These are phyloP conservation scores for Carollia perspicillata DNA, from an alignment of 2,113 vertebrate species.

Conservation along the genomic window DNA sequence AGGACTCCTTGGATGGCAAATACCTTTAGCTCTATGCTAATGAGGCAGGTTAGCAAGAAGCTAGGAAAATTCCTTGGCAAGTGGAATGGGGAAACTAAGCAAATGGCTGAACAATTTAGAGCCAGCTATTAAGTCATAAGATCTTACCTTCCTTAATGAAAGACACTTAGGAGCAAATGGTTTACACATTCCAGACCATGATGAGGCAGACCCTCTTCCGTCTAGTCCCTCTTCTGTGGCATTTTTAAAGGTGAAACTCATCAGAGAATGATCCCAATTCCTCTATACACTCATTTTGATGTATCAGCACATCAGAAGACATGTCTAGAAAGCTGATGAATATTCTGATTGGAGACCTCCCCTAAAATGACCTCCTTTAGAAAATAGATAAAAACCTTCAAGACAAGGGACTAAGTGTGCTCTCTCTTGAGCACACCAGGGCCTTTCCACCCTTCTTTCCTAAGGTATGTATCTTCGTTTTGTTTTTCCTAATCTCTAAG, in stretches of 20 bases:
- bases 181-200: background rate
- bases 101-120: background rate
- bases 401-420: background rate
- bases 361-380: background rate
- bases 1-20: background rate
- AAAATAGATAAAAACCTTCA: background rate
- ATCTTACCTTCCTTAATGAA: background rate
- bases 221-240: background rate
- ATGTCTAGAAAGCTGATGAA: background rate
- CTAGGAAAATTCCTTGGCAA: background rate
- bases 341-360: background rate
- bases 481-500: background rate
- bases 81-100: background rate
- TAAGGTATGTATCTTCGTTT: background rate
- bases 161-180: background rate
- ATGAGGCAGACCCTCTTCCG: background rate
- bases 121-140: background rate
- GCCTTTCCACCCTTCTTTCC: background rate
- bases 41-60: background rate
- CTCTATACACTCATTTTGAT: background rate
- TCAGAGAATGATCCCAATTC: background rate
- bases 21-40: background rate
- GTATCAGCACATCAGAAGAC: background rate
- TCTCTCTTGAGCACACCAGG: background rate
- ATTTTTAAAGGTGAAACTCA: background rate